phyloP scores from a whole-genome alignment of 2,888 invertebrate species.

The Callosobruchus maculatus region DNA sequence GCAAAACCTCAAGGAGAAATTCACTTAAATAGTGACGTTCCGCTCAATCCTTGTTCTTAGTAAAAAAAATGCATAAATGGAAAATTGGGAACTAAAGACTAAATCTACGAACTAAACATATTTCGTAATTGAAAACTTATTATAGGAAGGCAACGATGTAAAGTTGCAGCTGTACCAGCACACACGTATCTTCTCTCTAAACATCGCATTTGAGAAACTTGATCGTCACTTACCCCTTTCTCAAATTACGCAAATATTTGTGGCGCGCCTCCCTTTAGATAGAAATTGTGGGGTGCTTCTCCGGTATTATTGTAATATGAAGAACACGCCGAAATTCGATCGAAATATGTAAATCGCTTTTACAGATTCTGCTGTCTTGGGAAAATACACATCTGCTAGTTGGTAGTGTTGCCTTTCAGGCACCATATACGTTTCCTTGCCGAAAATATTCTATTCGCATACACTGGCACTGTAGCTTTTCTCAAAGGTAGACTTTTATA shows the following conservation, averaged over 20 bases:
- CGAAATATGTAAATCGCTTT: neutral
- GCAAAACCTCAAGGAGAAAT: too few relatives aligned
- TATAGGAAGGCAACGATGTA: too few relatives aligned
- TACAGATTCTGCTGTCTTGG: slow-evolving; percentile 8
- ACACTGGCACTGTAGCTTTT: neutral
- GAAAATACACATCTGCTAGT: slow-evolving; percentile 9
- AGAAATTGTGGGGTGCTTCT: neutral
- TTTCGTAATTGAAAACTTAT: too few relatives aligned
- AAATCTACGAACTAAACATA: too few relatives aligned
- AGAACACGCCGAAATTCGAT: neutral
- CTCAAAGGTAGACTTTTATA: neutral
- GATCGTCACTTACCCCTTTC: neutral
- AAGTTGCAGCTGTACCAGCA: neutral
- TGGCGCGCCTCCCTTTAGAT: neutral
- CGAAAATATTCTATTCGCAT: slow-evolving; percentile 1
- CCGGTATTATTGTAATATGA: neutral
- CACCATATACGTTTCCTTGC: neutral
- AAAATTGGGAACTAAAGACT: too few relatives aligned
- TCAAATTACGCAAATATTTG: neutral
- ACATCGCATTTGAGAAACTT: neutral
- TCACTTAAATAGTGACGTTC: too few relatives aligned
- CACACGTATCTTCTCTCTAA: neutral
- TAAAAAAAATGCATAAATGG: too few relatives aligned
- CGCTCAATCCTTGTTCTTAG: too few relatives aligned
- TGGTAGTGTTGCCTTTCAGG: neutral